Percentiles rank a stretch among this genome's conserved stretches.
Evolutionary conservation across 2,113 vertebrate species (phyloP).

Genomic region (Serilophus lunatus): DNA sequence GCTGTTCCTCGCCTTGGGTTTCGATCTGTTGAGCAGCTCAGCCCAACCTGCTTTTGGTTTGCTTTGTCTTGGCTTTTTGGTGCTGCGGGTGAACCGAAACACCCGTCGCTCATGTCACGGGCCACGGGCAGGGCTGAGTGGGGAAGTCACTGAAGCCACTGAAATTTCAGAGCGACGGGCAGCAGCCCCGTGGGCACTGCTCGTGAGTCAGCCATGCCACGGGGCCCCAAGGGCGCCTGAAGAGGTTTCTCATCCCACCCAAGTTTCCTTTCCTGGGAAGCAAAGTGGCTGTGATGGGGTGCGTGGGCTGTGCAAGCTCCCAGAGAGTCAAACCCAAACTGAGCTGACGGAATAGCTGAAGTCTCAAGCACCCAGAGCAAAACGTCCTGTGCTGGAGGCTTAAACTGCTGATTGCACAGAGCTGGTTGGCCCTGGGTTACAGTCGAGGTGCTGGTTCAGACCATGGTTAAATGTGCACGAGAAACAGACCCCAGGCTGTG

Average conservation of each 20-base stretch:
- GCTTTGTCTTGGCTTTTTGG: neutral
- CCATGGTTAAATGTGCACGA: neutral
- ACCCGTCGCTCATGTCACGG: accelerated
- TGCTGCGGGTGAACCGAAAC: neutral
- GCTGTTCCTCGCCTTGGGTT: neutral
- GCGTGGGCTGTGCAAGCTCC: slow-evolving; percentile 7
- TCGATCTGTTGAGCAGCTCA: neutral
- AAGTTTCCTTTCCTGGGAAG: slow-evolving; percentile 53
- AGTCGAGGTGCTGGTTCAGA: neutral
- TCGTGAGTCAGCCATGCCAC: neutral
- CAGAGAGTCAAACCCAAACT: slow-evolving; percentile 50
- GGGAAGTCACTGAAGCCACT: neutral
- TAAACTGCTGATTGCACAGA: neutral
- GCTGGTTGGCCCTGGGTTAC: neutral
- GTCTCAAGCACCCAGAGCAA: neutral
- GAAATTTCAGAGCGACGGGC: neutral
- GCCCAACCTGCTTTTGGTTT: neutral
- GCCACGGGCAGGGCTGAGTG: neutral
- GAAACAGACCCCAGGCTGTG: neutral
- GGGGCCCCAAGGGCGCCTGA: neutral
- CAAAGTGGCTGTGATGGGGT: neutral
- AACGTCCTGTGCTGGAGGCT: neutral
- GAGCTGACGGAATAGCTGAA: slow-evolving; percentile 9
- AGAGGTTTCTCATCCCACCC: slow-evolving; percentile 55
- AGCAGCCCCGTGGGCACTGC: neutral